A percentile compares a stretch with the other conserved stretches of the same genome.
phyloP scores from a whole-genome alignment of 37 sponge, comb jelly and placozoan species.

The Spongilla lacustris region DNA sequence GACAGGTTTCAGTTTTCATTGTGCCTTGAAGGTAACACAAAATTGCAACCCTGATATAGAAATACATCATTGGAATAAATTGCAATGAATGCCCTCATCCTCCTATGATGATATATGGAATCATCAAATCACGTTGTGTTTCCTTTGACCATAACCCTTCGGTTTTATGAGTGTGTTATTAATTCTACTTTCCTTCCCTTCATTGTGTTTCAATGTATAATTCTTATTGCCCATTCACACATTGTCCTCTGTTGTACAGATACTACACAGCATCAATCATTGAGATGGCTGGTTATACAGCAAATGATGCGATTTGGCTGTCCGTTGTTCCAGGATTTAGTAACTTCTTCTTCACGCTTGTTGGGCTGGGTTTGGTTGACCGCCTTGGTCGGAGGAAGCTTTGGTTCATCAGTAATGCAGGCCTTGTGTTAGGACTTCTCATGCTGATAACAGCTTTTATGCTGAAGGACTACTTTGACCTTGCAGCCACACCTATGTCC shows the following conservation, averaged over 20 bases:
- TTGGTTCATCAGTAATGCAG: conserved; percentile 68
- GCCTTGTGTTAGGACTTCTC: conserved; percentile 63
- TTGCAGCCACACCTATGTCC: conserved; percentile 6
- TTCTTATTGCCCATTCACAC: too few relatives aligned
- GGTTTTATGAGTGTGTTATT: too few relatives aligned
- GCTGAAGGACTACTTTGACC: conserved; percentile 32
- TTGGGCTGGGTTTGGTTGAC: conserved; percentile 83
- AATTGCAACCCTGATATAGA: too few relatives aligned
- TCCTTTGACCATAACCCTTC: too few relatives aligned
- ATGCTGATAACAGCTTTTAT: conserved; percentile 57
- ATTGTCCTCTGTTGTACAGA: conserved; percentile 34
- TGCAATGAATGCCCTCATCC: too few relatives aligned
- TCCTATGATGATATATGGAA: too few relatives aligned
- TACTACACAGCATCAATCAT: conserved; percentile 95
- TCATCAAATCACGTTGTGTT: too few relatives aligned
- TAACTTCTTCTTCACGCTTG: conserved; percentile 83
- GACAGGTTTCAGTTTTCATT: too few relatives aligned
- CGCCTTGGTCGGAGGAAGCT: conserved; percentile 86
- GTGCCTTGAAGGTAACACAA: too few relatives aligned
- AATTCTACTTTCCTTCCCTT: too few relatives aligned
- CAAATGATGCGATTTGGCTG: conserved; percentile 81
- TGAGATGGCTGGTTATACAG: conserved; percentile 85
- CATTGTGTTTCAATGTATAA: too few relatives aligned
- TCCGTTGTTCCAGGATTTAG: conserved; percentile 78
- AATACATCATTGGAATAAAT: too few relatives aligned